A percentile compares a stretch with the other conserved stretches of the same genome.
Conservation (phyloP, 2,797 vertebrate species). For the Thaleichthys pacificus region DNA sequence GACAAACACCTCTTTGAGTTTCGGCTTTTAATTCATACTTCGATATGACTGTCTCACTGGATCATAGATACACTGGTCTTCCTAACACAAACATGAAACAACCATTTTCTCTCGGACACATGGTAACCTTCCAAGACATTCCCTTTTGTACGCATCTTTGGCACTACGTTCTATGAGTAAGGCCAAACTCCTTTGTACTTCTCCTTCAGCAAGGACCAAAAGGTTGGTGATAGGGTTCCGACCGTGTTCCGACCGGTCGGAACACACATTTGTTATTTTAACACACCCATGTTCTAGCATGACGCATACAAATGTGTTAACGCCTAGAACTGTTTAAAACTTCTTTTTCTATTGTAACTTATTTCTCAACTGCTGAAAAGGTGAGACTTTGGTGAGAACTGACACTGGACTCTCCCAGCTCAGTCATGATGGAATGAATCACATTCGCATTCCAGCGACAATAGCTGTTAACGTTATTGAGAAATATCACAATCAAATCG, state of each 20-base stretch:
- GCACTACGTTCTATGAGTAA: no score
- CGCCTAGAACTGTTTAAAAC: not conserved
- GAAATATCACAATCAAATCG: not conserved
- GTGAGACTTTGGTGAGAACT: no score
- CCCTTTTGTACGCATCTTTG: not conserved
- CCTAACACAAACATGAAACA: not conserved
- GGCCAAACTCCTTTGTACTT: not conserved
- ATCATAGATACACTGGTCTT: not conserved
- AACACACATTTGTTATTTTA: no score
- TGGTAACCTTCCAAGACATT: not conserved
- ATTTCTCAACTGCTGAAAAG: no score
- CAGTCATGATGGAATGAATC: no score
- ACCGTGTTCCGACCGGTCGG: no score
- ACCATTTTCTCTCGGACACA: not conserved
- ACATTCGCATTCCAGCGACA: not conserved
- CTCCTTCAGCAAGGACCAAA: no score
- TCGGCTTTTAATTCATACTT: not conserved
- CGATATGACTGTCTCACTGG: not conserved
- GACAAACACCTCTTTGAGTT: constrained; percentile 4
- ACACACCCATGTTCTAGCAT: not conserved
- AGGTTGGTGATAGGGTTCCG: no score
- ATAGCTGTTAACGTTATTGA: not conserved
- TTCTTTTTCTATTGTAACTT: no score
- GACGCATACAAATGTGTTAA: not conserved
- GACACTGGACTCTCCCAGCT: no score